Evolutionary conservation across 2,113 vertebrate genomes (phyloP).

Genomic region (Urocynchramus pylzowi): DNA sequence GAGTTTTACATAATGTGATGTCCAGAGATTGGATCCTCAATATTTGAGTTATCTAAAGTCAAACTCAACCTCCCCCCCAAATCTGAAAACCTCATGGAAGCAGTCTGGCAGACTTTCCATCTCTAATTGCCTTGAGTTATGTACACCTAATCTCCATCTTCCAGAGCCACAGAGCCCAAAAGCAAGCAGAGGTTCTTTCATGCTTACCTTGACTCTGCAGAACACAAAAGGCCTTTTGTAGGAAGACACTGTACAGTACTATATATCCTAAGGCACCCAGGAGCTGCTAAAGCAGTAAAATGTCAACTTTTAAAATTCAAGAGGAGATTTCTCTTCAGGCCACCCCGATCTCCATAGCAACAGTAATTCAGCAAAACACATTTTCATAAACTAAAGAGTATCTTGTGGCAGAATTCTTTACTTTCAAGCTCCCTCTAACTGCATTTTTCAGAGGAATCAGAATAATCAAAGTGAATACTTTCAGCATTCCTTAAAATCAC

Average conservation of each 20-base stretch:
- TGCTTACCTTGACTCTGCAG: background rate
- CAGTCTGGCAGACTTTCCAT: background rate
- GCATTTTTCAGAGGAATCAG: background rate
- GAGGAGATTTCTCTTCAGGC: background rate
- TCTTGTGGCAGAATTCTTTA: background rate
- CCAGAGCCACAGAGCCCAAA: background rate
- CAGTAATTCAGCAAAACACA: constrained; percentile 1
- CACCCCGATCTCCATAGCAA: background rate
- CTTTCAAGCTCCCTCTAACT: background rate
- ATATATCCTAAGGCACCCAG: background rate
- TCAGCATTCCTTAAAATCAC: background rate
- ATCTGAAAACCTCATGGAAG: background rate
- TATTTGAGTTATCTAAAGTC: background rate
- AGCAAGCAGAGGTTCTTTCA: background rate
- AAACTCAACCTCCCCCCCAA: accelerated
- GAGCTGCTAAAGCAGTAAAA: background rate
- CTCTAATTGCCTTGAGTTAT: background rate
- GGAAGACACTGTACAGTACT: background rate
- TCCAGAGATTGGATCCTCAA: background rate
- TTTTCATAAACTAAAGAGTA: background rate
- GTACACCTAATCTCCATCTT: background rate
- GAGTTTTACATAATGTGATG: background rate
- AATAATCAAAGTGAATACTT: background rate
- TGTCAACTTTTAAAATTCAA: background rate
- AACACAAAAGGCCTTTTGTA: constrained; percentile 16